A percentile compares a stretch with the other conserved stretches of the same genome.
Evolutionary conservation across 2,113 vertebrate genomes (phyloP).

Genomic region (Melanocharis versteri): DNA sequence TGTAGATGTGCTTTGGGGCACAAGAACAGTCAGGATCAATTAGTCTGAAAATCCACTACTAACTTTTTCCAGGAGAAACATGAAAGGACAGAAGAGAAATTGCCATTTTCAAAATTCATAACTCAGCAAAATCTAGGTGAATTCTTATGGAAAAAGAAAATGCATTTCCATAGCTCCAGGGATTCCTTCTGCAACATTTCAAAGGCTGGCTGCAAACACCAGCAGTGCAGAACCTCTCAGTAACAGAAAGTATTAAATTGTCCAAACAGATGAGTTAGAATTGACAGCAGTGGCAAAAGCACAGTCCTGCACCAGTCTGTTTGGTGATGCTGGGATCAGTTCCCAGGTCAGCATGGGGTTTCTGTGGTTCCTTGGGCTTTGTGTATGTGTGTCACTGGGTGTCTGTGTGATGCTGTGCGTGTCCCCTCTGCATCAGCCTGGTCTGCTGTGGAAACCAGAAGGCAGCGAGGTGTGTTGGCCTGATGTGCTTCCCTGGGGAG

Average conservation of each 20-base stretch:
- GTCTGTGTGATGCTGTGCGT: neutral
- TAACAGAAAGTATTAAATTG: neutral
- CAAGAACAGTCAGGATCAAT: neutral
- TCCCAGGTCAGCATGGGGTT: neutral
- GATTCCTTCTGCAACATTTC: neutral
- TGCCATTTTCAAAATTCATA: neutral
- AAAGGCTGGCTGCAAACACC: neutral
- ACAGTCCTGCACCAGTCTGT: neutral
- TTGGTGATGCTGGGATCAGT: neutral
- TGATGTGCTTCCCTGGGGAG: neutral
- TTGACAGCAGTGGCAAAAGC: neutral
- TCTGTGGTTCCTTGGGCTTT: neutral
- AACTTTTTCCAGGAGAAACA: neutral
- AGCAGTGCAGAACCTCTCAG: neutral
- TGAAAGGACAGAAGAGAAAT: neutral
- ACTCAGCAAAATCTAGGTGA: neutral
- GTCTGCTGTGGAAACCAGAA: neutral
- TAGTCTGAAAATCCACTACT: neutral
- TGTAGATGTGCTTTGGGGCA: neutral
- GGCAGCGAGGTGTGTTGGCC: accelerated
- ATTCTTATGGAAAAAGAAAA: neutral
- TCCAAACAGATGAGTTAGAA: neutral
- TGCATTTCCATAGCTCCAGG: conserved; percentile 9
- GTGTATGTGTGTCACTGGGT: neutral
- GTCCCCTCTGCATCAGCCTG: neutral